Evolutionary conservation across 1,140 invertebrate species (phyloP).

Genomic region (Macrobrachium nipponense): DNA sequence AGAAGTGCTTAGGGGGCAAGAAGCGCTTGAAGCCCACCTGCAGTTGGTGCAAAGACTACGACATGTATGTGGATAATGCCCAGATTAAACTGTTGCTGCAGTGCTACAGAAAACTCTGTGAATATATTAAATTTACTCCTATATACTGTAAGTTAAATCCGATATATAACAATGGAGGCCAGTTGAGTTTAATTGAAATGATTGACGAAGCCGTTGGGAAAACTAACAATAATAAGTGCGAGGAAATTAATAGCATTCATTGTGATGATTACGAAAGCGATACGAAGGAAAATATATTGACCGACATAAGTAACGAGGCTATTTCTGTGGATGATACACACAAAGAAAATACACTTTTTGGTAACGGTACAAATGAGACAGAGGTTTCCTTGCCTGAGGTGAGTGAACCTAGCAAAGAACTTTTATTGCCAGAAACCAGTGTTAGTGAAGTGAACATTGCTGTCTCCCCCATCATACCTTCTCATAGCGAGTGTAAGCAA

Average conservation of each 20-base stretch:
- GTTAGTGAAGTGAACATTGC: no score
- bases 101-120: slow-evolving; percentile 89
- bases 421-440: no score
- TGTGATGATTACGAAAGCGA: slow-evolving; percentile 53
- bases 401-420: no score
- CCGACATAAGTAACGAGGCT: no score
- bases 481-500: no score
- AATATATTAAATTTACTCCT: slow-evolving; percentile 80
- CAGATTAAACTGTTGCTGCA: slow-evolving; percentile 83
- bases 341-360: no score
- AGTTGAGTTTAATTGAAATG: slow-evolving; percentile 67
- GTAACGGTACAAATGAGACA: no score
- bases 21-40: slow-evolving; percentile 87
- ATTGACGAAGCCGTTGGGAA: slow-evolving; percentile 70
- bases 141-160: slow-evolving; percentile 74
- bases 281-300: slow-evolving; percentile 31
- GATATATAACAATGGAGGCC: slow-evolving; percentile 68
- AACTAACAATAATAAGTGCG: slow-evolving; percentile 33
- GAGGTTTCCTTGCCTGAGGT: no score
- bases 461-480: no score
- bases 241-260: slow-evolving; percentile 51
- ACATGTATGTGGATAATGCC: slow-evolving; percentile 85
- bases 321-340: no score
- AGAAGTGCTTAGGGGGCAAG: slow-evolving; percentile 82
- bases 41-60: slow-evolving; percentile 85